phyloP scores from a whole-genome alignment of 2,113 vertebrate species.

The Colinus virginianus region DNA sequence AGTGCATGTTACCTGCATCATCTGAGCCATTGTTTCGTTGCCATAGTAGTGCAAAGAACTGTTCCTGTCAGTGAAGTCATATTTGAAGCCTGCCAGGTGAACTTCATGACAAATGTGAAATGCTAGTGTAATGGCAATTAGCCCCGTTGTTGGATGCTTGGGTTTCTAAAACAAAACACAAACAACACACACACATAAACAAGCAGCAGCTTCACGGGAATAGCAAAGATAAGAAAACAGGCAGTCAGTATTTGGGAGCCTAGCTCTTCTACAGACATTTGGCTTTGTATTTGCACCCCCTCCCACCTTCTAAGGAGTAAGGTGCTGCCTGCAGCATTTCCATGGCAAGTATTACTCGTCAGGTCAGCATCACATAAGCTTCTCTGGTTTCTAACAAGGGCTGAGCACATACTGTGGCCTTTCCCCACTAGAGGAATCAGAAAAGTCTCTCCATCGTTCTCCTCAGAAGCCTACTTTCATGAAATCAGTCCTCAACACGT shows the following conservation, averaged over 20 bases:
- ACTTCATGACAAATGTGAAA: conserved; percentile 84
- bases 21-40: conserved; percentile 83
- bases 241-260: background rate
- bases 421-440: background rate
- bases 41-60: conserved; percentile 85
- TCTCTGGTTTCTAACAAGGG: background rate
- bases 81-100: conserved; percentile 85
- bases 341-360: rapidly evolving
- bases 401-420: background rate
- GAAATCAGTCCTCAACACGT: background rate
- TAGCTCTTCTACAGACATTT: background rate
- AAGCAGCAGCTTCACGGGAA: background rate
- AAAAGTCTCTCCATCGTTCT: background rate
- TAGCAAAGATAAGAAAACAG: background rate
- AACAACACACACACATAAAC: background rate
- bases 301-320: rapidly evolving
- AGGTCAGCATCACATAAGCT: background rate
- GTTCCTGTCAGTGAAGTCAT: conserved; percentile 75
- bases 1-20: conserved; percentile 79
- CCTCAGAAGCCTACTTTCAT: background rate
- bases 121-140: conserved; percentile 83
- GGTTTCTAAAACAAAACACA: conserved; percentile 74
- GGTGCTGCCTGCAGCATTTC: background rate
- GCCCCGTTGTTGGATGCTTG: conserved; percentile 84
- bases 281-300: background rate